Percentiles rank a stretch among this genome's conserved stretches.
phyloP scores from a whole-genome alignment of 2,888 invertebrate species.

The Mimachlamys varia region DNA sequence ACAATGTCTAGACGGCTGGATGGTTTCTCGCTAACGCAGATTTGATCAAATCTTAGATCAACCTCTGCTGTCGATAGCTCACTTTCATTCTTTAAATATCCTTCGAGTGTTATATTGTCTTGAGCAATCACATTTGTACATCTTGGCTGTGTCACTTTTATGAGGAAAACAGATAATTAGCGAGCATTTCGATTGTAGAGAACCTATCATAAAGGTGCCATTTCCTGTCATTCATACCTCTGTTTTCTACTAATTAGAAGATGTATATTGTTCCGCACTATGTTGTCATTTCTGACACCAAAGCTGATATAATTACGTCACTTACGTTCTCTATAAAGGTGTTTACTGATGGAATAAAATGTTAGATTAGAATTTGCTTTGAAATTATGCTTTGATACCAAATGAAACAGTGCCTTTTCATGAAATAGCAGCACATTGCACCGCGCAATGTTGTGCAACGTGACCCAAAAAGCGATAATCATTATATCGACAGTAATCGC shows the following conservation, averaged over 20 bases:
- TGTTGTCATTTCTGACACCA: too few species aligned
- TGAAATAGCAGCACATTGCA: too few species aligned
- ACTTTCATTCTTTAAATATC: conserved; percentile 2
- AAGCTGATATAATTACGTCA: too few species aligned
- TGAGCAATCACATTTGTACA: neutral
- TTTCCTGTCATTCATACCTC: neutral
- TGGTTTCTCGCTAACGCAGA: neutral
- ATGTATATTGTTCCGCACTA: neutral
- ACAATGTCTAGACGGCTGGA: neutral
- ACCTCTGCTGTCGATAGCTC: neutral
- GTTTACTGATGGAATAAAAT: too few species aligned
- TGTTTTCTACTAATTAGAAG: neutral
- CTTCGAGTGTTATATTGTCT: neutral
- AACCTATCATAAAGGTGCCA: neutral
- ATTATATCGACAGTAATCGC: too few species aligned
- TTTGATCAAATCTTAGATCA: neutral
- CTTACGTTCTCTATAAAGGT: too few species aligned
- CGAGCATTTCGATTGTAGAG: neutral
- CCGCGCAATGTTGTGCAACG: too few species aligned
- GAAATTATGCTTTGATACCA: too few species aligned
- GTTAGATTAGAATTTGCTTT: too few species aligned
- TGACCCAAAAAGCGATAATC: too few species aligned
- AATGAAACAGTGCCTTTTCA: too few species aligned
- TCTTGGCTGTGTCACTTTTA: neutral
- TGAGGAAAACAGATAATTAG: neutral